Conservation (phyloP, 2,888 invertebrate species). For the Idaea biselata region DNA sequence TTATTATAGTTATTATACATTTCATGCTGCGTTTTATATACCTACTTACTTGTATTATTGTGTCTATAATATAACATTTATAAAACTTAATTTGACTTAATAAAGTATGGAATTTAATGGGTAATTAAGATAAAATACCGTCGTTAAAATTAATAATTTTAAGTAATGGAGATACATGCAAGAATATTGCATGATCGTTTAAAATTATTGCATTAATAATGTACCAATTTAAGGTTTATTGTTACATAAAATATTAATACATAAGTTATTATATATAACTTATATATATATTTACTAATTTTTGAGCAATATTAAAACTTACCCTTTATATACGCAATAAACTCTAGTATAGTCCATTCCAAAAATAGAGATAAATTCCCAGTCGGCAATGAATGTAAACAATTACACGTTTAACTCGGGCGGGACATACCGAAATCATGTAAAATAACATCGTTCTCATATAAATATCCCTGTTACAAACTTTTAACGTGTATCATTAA, state of each 20-base stretch:
- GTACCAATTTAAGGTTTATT: neutral
- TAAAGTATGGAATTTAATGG: neutral
- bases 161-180: neutral
- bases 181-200: neutral
- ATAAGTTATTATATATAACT: too few relatives aligned
- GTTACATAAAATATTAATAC: neutral
- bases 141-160: neutral
- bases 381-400: neutral
- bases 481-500: neutral
- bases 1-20: too few relatives aligned
- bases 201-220: neutral
- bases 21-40: neutral
- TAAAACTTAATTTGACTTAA: neutral
- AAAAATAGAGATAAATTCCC: neutral
- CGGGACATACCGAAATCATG: neutral
- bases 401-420: neutral
- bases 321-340: too few relatives aligned
- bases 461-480: neutral
- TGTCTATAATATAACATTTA: neutral
- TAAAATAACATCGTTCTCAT: neutral
- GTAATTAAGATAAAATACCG: neutral
- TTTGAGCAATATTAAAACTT: too few relatives aligned
- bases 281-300: too few relatives aligned
- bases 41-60: too few relatives aligned
- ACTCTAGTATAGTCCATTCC: neutral